Evolutionary conservation across 2,113 vertebrate genomes (phyloP).

Genomic region (Sorex fumeus): DNA sequence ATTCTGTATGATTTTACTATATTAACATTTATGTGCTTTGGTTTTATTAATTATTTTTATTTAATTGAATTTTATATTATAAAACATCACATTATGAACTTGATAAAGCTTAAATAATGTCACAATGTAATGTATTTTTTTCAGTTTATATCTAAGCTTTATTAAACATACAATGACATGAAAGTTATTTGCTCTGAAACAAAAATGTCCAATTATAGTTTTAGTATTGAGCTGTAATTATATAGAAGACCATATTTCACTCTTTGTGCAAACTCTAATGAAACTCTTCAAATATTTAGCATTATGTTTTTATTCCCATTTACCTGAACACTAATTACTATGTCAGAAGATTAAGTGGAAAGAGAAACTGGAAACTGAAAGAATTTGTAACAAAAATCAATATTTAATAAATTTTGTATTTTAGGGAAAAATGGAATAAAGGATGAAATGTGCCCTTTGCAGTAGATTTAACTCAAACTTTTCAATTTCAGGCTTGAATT

Average conservation of each 20-base stretch:
- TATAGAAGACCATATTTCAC: constrained; percentile 68
- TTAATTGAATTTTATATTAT: constrained; percentile 45
- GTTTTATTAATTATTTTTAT: not conserved
- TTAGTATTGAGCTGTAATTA: constrained; percentile 38
- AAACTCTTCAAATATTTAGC: constrained; percentile 63
- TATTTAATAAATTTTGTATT: constrained; percentile 71
- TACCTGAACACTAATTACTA: constrained; percentile 64
- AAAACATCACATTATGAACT: not conserved
- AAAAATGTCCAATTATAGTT: constrained; percentile 53
- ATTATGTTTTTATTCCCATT: constrained; percentile 64
- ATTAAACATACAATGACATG: not conserved
- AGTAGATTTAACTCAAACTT: constrained; percentile 76
- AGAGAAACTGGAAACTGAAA: constrained; percentile 62
- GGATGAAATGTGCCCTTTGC: constrained; percentile 56
- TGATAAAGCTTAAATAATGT: constrained; percentile 4
- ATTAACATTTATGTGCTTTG: not conserved
- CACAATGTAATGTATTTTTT: not conserved
- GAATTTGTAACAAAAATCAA: constrained; percentile 60
- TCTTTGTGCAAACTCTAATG: constrained; percentile 43
- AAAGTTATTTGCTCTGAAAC: constrained; percentile 64
- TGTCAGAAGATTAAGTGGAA: constrained; percentile 67
- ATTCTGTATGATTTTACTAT: no score
- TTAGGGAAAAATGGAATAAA: constrained; percentile 37
- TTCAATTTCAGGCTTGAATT: constrained; percentile 81
- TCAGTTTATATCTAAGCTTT: constrained; percentile 43